Base-by-base conservation (phyloP, 2,797 vertebrate species). In the Diglossa cyanea region DNA sequence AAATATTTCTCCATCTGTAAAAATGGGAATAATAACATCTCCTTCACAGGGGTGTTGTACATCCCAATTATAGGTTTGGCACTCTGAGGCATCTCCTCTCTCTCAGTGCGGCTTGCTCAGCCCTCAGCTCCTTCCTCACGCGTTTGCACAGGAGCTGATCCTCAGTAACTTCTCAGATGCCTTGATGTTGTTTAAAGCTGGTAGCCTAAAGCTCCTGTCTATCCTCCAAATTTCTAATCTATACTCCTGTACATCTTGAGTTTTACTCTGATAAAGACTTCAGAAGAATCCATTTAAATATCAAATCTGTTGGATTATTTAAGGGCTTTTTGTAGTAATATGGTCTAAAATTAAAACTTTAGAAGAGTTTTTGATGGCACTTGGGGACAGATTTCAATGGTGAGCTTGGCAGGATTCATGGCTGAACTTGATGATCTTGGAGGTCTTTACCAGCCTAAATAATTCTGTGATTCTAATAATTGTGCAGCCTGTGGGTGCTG, bases 1-100 rank as follows among this genome's bases (percentile, higher is more conserved):
- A 82, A 91, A 70, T 82, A 95, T 86, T 81, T 81, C 45, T 67
- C 47, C n/a, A 51, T 37, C 53, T 78, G 72, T 71, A 95, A 94
- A 67, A 86, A 57, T 18, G n/a, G 53, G 58, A 75, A 62, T 95
- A 87, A 90, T 55, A 65, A 26, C 11, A 13, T 51, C 74, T 78
- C 66, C 37, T 51, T 90, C 75, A 51, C 84, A 71, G 33, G 35
- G 50, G 51, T 65, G 71, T 23, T 83, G 61, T 91, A 37, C 65
- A 54, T 86, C 76, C 85, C 86, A 88, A 0, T 91, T 90, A 91
- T 70, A 45, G 45, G 17, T 37, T 57, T 91, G 76, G 48, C 87
- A 88, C 50, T 39, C 66, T 83, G 42, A 92, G 53, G 44, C 26
- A 39, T 40, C 26, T 65, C 40, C 63, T 58, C 20, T 84, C 73